Evolutionary conservation across 1,140 invertebrate genomes (phyloP).

Genomic region (Tyrophagus putrescentiae): DNA sequence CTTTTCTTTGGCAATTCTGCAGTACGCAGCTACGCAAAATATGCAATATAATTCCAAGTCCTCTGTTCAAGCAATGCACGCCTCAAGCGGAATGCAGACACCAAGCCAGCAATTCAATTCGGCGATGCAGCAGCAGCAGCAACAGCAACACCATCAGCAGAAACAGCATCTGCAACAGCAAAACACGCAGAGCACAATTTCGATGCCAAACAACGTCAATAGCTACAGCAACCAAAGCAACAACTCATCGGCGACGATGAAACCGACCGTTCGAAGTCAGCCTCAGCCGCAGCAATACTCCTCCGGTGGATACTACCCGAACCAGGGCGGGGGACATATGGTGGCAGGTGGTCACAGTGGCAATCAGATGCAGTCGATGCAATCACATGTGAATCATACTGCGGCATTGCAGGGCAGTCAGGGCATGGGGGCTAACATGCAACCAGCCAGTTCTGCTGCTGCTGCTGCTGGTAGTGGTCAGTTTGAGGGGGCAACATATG

Average conservation of each 20-base stretch:
- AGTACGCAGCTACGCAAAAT: slow-evolving; percentile 28
- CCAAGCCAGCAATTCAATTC: background rate
- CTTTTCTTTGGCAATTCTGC: no score
- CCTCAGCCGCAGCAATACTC: background rate
- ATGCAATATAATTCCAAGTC: slow-evolving; percentile 12
- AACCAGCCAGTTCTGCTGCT: no score
- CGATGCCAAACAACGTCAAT: slow-evolving; percentile 10
- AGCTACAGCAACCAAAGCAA: slow-evolving; percentile 2
- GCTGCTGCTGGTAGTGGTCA: no score
- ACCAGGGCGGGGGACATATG: background rate
- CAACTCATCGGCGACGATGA: background rate
- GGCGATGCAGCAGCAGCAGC: background rate
- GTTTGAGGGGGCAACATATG: no score
- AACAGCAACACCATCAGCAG: no score
- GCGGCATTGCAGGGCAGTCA: no score
- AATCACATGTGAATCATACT: no score
- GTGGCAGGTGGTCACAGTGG: no score
- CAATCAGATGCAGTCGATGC: slow-evolving; percentile 11
- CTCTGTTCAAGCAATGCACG: background rate
- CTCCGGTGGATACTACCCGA: no score
- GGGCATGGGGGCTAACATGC: no score
- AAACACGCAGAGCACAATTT: background rate
- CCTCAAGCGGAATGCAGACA: background rate
- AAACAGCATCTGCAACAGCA: no score
- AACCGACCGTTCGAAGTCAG: background rate